A percentile compares a stretch with the other conserved stretches of the same genome.
These are phyloP conservation scores for Meiosimyza platycephala DNA, from an alignment of 2,888 invertebrate species.

Conservation along the genomic window DNA sequence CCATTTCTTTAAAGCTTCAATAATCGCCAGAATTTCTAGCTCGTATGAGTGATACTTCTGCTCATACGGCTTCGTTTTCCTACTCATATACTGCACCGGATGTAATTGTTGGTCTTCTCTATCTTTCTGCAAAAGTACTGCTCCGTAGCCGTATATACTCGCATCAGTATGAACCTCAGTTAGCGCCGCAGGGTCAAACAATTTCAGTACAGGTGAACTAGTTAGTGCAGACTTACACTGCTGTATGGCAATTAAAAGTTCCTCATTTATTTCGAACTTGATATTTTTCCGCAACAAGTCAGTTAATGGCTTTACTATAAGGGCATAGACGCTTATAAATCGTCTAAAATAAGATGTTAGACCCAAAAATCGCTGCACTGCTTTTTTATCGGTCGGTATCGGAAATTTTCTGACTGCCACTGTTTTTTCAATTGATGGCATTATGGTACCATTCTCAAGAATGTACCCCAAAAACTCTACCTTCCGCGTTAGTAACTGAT, in stretches of 20 bases:
- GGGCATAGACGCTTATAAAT: conserved; percentile 38
- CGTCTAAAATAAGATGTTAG: conserved; percentile 32
- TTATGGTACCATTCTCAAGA: conserved; percentile 31
- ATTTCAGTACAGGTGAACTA: conserved; percentile 36
- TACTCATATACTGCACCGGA: too few species aligned
- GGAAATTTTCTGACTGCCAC: conserved; percentile 33
- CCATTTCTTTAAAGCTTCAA: too few species aligned
- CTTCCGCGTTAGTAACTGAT: conserved; percentile 36
- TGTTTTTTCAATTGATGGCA: conserved; percentile 38
- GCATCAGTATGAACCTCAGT: too few species aligned
- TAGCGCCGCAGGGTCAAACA: conserved; percentile 33
- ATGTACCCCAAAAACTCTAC: conserved; percentile 45
- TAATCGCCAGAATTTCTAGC: too few species aligned
- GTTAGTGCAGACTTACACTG: conserved; percentile 37
- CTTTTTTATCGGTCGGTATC: conserved; percentile 26
- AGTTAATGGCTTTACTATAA: conserved; percentile 55
- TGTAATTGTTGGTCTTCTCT: too few species aligned
- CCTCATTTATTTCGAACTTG: conserved; percentile 34
- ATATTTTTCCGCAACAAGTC: conserved; percentile 44
- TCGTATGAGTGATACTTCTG: too few species aligned
- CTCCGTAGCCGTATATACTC: conserved; percentile 37
- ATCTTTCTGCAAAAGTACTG: too few species aligned
- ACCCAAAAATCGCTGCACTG: conserved; percentile 29
- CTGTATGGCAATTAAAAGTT: conserved; percentile 32
- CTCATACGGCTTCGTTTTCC: too few species aligned